These are phyloP conservation scores for Xanthia togata DNA, from an alignment of 2,888 invertebrate species.

Conservation along the genomic window DNA sequence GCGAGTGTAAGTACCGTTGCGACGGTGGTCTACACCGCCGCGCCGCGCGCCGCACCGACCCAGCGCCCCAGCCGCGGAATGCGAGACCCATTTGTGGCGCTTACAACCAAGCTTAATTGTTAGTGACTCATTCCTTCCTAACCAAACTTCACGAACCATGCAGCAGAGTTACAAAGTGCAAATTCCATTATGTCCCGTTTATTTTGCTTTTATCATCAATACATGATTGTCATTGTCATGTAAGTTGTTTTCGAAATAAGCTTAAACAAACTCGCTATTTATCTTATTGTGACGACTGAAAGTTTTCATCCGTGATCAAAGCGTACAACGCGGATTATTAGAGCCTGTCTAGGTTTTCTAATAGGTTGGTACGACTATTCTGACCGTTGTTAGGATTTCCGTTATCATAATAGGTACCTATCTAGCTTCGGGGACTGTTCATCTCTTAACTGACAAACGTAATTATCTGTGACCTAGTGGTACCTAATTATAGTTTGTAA, in stretches of 20 bases:
- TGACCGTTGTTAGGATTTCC: constrained; percentile 49
- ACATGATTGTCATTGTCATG: too few relatives aligned
- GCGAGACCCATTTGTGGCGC: constrained; percentile 87
- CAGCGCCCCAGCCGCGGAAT: constrained; percentile 81
- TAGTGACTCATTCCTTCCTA: constrained; percentile 84
- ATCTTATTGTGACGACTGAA: constrained; percentile 18
- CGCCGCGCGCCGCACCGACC: constrained; percentile 33
- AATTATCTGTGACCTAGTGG: constrained; percentile 75
- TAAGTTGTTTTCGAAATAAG: constrained; percentile 31
- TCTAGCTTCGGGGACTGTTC: constrained; percentile 60
- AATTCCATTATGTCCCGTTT: constrained; percentile 17
- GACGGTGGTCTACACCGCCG: constrained; percentile 75
- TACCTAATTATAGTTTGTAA: constrained; percentile 75
- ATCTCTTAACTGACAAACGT: constrained; percentile 65
- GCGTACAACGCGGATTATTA: constrained; percentile 7
- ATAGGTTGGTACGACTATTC: background rate
- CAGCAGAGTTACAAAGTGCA: constrained; percentile 35
- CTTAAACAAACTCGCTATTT: constrained; percentile 6
- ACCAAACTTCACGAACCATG: constrained; percentile 74
- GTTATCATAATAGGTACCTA: too few relatives aligned
- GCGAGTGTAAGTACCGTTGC: constrained; percentile 89
- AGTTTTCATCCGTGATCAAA: constrained; percentile 10
- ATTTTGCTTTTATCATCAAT: constrained; percentile 21
- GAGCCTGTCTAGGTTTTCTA: constrained; percentile 1
- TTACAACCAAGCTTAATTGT: constrained; percentile 76